These are phyloP conservation scores for Gonocerus acuteangulatus DNA, from an alignment of 2,888 invertebrate genomes.

Conservation along the genomic window DNA sequence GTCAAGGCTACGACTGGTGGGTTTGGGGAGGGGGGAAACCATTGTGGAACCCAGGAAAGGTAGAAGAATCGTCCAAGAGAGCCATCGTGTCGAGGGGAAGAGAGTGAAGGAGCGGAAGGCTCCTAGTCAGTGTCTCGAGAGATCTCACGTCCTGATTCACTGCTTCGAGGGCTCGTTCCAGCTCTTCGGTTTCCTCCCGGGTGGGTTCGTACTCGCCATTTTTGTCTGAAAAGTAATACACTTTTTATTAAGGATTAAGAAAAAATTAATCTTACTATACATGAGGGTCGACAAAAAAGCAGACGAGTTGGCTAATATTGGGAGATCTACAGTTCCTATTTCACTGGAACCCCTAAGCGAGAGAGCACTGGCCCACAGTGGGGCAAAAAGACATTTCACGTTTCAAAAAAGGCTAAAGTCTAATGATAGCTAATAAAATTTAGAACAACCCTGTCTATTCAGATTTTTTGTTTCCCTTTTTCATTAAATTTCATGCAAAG, in stretches of 20 bases:
- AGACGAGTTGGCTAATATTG: too few species aligned
- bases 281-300: too few species aligned
- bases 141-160: slow-evolving; percentile 55
- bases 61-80: slow-evolving; percentile 30
- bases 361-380: background rate
- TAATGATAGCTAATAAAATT: too few species aligned
- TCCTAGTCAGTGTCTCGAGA: slow-evolving; percentile 58
- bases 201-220: slow-evolving; percentile 65
- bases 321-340: too few species aligned
- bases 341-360: too few species aligned
- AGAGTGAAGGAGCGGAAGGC: slow-evolving; percentile 40
- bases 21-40: slow-evolving; percentile 33
- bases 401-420: too few species aligned
- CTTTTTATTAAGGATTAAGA: too few species aligned
- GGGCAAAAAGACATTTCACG: too few species aligned
- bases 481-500: too few species aligned
- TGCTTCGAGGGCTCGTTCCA: slow-evolving; percentile 74
- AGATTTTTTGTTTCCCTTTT: too few species aligned
- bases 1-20: slow-evolving; percentile 29
- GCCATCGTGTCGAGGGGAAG: slow-evolving; percentile 32
- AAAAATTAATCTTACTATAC: too few species aligned
- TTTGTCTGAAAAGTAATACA: slow-evolving; percentile 48
- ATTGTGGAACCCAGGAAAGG: slow-evolving; percentile 34
- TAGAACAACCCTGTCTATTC: too few species aligned
- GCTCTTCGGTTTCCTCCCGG: slow-evolving; percentile 76